Evolutionary conservation across 2,797 vertebrate species (phyloP).

Genomic region (Sparus aurata): DNA sequence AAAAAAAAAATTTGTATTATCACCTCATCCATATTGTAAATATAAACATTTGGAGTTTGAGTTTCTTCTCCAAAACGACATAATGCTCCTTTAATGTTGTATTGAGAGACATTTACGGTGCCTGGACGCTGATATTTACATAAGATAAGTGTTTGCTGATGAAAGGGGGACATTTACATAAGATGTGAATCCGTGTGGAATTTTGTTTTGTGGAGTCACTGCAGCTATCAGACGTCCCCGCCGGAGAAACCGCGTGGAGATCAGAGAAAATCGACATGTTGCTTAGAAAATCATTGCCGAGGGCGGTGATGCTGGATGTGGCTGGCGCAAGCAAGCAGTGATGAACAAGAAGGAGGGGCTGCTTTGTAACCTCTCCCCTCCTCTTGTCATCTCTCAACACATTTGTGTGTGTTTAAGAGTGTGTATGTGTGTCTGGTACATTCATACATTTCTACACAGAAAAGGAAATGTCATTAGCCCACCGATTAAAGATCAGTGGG

Average conservation of each 20-base stretch:
- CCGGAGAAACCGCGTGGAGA: slow-evolving; percentile 11
- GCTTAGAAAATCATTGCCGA: slow-evolving; percentile 24
- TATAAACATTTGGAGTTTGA: no score
- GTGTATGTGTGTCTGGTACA: slow-evolving; percentile 13
- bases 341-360: slow-evolving; percentile 28
- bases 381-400: slow-evolving; percentile 24
- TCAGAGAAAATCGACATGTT: slow-evolving; percentile 18
- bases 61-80: no score
- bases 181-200: neutral
- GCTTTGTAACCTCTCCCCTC: slow-evolving; percentile 34
- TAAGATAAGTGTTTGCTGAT: neutral
- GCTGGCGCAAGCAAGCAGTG: slow-evolving; percentile 17
- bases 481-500: slow-evolving; percentile 51
- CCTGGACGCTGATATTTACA: slow-evolving; percentile 1
- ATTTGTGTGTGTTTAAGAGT: slow-evolving; percentile 5
- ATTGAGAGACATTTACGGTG: slow-evolving; percentile 4
- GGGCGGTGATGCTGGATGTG: slow-evolving; percentile 30
- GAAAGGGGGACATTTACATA: neutral
- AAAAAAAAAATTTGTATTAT: no score
- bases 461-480: slow-evolving; percentile 37
- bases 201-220: neutral
- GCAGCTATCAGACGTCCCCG: neutral
- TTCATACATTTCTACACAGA: slow-evolving; percentile 23
- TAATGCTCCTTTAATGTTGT: neutral
- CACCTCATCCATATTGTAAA: no score